phyloP scores from a whole-genome alignment of 64 coral and sea anemone genomes.

The Catalaphyllia jardinei region DNA sequence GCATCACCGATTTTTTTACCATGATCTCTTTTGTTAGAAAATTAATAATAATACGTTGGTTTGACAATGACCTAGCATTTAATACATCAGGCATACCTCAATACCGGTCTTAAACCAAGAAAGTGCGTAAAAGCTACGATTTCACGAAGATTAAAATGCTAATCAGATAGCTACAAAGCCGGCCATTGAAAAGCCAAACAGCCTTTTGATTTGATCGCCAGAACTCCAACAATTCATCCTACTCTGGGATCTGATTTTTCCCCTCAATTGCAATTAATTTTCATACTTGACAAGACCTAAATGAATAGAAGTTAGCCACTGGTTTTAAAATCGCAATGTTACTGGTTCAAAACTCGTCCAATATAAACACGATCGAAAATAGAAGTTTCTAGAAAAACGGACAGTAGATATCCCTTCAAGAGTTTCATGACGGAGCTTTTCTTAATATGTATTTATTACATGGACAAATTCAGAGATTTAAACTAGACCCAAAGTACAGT shows the following conservation, averaged over 20 bases:
- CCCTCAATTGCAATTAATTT: not conserved
- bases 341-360: not conserved
- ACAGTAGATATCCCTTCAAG: not conserved
- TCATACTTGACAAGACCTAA: not conserved
- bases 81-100: constrained; percentile 15
- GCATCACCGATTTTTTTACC: not conserved
- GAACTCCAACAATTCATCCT: not conserved
- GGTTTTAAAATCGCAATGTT: not conserved
- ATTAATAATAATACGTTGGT: not conserved
- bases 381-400: constrained; percentile 17
- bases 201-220: not conserved
- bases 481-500: not conserved
- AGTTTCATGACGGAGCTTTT: not conserved
- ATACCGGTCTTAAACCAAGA: not conserved
- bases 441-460: not conserved
- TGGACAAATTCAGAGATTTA: not conserved
- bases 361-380: constrained; percentile 13
- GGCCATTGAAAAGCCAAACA: not conserved
- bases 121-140: not conserved
- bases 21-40: not conserved
- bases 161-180: not conserved
- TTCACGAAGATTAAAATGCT: not conserved
- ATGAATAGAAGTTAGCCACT: not conserved
- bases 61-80: not conserved
- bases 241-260: no score